A percentile compares a stretch with the other conserved stretches of the same genome.
phyloP scores from a whole-genome alignment of 2,888 invertebrate genomes.

The Pterobdella sp. region DNA sequence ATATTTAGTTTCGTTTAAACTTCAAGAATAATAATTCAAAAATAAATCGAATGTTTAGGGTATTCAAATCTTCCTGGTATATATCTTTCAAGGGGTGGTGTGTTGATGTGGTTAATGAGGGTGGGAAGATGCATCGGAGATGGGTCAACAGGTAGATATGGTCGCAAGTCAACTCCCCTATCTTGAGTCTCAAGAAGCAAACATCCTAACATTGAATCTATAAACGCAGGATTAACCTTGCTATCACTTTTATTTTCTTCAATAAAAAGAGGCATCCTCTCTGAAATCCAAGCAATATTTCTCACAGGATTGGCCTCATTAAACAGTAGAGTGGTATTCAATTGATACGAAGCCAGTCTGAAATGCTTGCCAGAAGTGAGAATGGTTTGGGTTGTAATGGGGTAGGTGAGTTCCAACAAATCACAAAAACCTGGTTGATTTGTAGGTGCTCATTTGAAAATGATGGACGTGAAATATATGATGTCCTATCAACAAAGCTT shows the following conservation, averaged over 20 bases:
- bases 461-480: background rate
- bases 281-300: slow-evolving; percentile 73
- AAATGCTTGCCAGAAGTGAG: slow-evolving; percentile 79
- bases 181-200: slow-evolving; percentile 55
- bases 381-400: slow-evolving; percentile 76
- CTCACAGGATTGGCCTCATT: slow-evolving; percentile 60
- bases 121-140: slow-evolving; percentile 28
- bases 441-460: slow-evolving; percentile 30
- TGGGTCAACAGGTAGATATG: slow-evolving; percentile 60
- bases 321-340: slow-evolving; percentile 70
- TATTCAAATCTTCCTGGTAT: slow-evolving; percentile 37
- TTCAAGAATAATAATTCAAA: slow-evolving; percentile 22
- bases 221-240: slow-evolving; percentile 66
- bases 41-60: slow-evolving; percentile 38
- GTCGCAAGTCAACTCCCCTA: slow-evolving; percentile 61
- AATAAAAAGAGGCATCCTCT: slow-evolving; percentile 63
- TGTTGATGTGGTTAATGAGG: slow-evolving; percentile 35
- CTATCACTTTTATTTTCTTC: slow-evolving; percentile 59
- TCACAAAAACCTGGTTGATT: slow-evolving; percentile 68
- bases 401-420: slow-evolving; percentile 81
- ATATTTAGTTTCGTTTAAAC: too few relatives aligned
- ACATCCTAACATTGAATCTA: slow-evolving; percentile 66
- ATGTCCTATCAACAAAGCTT: background rate
- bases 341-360: slow-evolving; percentile 80
- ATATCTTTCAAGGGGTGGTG: slow-evolving; percentile 26